Conservation (phyloP, 2,113 vertebrate species). For the Propithecus coquereli region DNA sequence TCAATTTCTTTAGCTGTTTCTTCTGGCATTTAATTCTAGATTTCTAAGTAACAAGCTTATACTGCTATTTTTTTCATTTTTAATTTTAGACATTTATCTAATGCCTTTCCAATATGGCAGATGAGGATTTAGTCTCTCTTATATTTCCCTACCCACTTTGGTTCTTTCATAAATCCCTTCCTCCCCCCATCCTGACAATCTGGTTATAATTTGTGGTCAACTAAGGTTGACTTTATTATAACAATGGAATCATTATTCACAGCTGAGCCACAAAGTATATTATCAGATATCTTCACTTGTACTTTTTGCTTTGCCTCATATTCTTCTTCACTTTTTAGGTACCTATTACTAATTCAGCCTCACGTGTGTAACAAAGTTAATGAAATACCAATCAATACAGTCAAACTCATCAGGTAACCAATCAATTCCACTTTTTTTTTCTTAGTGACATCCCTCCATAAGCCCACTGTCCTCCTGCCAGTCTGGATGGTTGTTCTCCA, state of each 20-base stretch:
- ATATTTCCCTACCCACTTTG: not conserved
- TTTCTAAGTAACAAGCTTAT: not conserved
- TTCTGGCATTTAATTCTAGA: not conserved
- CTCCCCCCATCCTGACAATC: not conserved
- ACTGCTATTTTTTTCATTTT: not conserved
- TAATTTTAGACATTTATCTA: not conserved
- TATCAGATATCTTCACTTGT: not conserved
- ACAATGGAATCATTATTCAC: not conserved
- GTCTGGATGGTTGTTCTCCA: not conserved
- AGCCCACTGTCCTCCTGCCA: not conserved
- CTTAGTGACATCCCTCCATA: not conserved
- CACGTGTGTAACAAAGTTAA: not conserved
- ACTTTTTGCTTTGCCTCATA: not conserved
- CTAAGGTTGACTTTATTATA: not conserved
- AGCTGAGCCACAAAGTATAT: not conserved
- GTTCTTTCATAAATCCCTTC: not conserved
- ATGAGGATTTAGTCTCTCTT: not conserved
- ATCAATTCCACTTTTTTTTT: not conserved
- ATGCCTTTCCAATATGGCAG: not conserved
- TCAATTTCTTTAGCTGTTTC: not conserved
- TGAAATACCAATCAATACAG: not conserved
- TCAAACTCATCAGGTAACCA: not conserved
- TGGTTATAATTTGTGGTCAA: not conserved
- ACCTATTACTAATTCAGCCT: not conserved
- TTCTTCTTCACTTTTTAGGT: not conserved